Conservation (phyloP, 2,888 invertebrate genomes). For the Nudaria mundana region DNA sequence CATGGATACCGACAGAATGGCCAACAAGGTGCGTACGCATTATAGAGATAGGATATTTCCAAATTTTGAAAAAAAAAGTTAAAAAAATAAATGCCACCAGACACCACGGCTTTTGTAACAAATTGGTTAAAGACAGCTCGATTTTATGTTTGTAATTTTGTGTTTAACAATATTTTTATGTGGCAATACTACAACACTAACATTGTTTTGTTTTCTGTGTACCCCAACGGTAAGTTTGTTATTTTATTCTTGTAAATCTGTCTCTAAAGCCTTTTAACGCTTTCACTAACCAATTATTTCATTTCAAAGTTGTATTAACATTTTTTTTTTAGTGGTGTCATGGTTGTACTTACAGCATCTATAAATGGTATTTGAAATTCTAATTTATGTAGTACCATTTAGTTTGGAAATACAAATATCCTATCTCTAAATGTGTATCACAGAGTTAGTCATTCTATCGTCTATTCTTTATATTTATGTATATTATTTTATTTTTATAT, state of each 20-base stretch:
- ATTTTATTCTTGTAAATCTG: conserved; percentile 36
- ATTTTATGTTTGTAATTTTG: conserved; percentile 50
- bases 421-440: conserved; percentile 76
- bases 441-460: conserved; percentile 40
- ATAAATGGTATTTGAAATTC: conserved; percentile 39
- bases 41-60: conserved; percentile 62
- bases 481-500: conserved; percentile 33
- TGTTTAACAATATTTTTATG: conserved; percentile 44
- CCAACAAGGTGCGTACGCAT: conserved; percentile 77
- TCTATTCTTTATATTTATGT: conserved; percentile 38
- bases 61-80: conserved; percentile 35
- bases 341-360: conserved; percentile 55
- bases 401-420: conserved; percentile 47
- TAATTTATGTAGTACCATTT: conserved; percentile 43
- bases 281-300: conserved; percentile 50
- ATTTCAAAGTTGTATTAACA: conserved; percentile 48
- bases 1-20: conserved; percentile 72
- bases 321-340: conserved; percentile 70
- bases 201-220: conserved; percentile 34
- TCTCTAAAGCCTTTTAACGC: conserved; percentile 51
- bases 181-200: conserved; percentile 50
- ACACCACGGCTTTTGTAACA: conserved; percentile 73
- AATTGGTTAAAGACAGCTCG: conserved; percentile 75
- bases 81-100: conserved; percentile 54
- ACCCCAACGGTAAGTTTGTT: conserved; percentile 57